These are phyloP conservation scores for Oscheius sp. DNA, from an alignment of 2,888 invertebrate species.

Conservation along the genomic window DNA sequence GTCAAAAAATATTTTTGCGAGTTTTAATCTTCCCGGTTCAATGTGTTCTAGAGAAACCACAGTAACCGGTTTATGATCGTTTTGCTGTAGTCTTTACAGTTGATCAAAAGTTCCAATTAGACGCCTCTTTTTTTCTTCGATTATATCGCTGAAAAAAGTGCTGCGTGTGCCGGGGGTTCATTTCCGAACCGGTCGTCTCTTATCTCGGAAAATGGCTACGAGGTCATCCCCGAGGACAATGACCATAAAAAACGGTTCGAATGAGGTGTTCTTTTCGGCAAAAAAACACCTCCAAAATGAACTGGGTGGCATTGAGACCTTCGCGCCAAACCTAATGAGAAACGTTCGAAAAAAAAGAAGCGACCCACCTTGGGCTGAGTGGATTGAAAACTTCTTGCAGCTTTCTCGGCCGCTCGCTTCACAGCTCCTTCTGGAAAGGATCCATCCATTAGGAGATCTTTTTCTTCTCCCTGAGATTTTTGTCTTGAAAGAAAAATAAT, in stretches of 20 bases:
- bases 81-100: no score
- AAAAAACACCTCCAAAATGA: conserved; percentile 15
- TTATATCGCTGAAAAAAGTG: no score
- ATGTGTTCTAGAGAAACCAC: not conserved
- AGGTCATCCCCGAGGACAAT: conserved; percentile 31
- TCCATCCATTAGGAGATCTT: conserved; percentile 39
- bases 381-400: conserved; percentile 65
- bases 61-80: not conserved
- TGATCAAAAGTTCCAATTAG: no score
- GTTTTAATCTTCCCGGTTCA: no score
- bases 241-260: conserved; percentile 34
- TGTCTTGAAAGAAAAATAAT: conserved; percentile 10
- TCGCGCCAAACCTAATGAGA: conserved; percentile 17
- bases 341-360: not conserved
- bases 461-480: conserved; percentile 36
- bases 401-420: conserved; percentile 68
- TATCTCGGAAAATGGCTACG: conserved; percentile 17
- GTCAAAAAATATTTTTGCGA: no score
- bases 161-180: no score
- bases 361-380: conserved; percentile 68
- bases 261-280: conserved; percentile 24
- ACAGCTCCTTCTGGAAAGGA: conserved; percentile 68
- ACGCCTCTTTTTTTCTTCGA: no score
- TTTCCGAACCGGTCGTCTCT: conserved; percentile 11
- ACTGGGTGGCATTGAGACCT: conserved; percentile 6